phyloP scores from a whole-genome alignment of 1,140 invertebrate species.

The Drosophila persimilis region DNA sequence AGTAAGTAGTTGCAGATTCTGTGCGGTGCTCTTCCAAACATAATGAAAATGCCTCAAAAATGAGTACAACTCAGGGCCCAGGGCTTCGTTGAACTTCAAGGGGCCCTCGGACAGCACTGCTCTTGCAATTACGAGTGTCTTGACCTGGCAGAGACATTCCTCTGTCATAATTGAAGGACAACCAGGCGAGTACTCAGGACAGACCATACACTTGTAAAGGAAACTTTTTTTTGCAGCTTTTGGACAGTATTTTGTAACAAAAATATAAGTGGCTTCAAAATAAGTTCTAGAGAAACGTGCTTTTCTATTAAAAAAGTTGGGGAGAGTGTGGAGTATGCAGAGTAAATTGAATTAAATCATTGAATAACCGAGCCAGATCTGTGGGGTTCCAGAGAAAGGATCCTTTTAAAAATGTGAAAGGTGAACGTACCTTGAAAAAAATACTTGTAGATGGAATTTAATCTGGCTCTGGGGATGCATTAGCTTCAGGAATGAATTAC shows the following conservation, averaged over 20 bases:
- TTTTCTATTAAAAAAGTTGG: too few relatives aligned
- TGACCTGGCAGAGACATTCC: conserved; percentile 56
- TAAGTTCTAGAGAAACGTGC: conserved; percentile 14
- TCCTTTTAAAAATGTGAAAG: too few relatives aligned
- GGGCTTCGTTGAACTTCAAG: conserved; percentile 41
- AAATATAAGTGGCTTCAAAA: too few relatives aligned
- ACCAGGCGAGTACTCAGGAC: background rate
- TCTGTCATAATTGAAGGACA: conserved; percentile 22
- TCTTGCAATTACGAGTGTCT: conserved; percentile 56
- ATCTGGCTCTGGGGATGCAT: conserved; percentile 57
- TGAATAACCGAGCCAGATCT: too few relatives aligned
- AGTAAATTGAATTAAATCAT: too few relatives aligned
- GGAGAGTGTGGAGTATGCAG: too few relatives aligned
- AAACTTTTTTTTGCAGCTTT: conserved; percentile 10
- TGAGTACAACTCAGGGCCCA: conserved; percentile 24
- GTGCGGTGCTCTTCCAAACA: background rate
- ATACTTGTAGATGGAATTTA: conserved; percentile 34
- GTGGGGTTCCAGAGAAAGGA: too few relatives aligned
- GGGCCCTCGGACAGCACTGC: conserved; percentile 1
- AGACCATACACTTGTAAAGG: conserved; percentile 22
- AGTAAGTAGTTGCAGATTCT: too few relatives aligned
- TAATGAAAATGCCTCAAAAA: conserved; percentile 29
- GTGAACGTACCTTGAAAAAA: too few relatives aligned
- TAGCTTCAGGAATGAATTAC: conserved; percentile 8
- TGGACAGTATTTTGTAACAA: too few relatives aligned